phyloP scores from a whole-genome alignment of 2,113 vertebrate species.

The Solea solea region DNA sequence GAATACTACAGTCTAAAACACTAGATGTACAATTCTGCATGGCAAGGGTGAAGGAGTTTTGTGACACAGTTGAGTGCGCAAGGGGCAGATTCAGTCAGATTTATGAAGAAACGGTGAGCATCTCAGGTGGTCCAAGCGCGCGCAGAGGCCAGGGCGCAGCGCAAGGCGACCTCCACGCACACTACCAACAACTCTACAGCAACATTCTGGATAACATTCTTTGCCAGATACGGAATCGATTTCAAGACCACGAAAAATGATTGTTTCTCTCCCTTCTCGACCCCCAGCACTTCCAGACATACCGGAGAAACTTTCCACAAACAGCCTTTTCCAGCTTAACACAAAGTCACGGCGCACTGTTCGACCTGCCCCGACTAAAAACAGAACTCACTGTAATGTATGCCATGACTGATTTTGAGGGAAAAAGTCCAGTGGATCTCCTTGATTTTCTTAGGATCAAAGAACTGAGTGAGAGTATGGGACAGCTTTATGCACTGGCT shows the following conservation, averaged over 20 bases:
- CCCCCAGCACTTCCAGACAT: no score
- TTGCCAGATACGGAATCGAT: neutral
- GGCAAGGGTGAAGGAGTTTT: no score
- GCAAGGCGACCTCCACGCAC: neutral
- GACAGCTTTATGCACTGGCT: no score
- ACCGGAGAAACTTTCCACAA: no score
- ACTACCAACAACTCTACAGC: neutral
- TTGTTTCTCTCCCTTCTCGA: no score
- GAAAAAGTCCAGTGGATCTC: no score
- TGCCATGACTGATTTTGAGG: conserved; percentile 6
- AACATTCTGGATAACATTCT: conserved; percentile 24
- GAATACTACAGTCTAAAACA: no score
- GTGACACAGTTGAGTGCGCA: no score
- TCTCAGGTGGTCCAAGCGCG: neutral
- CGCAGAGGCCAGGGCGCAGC: neutral
- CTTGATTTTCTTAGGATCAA: conserved; percentile 7
- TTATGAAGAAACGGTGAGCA: neutral
- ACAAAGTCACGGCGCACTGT: neutral
- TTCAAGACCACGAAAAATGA: conserved; percentile 14
- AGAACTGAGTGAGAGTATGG: neutral
- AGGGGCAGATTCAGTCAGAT: neutral
- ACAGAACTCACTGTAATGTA: no score
- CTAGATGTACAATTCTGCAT: no score
- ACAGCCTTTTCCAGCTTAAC: conserved; percentile 9
- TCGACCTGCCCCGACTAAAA: conserved; percentile 13